Evolutionary conservation across 2,888 invertebrate species (phyloP).

Genomic region (Watsonalla cultraria): DNA sequence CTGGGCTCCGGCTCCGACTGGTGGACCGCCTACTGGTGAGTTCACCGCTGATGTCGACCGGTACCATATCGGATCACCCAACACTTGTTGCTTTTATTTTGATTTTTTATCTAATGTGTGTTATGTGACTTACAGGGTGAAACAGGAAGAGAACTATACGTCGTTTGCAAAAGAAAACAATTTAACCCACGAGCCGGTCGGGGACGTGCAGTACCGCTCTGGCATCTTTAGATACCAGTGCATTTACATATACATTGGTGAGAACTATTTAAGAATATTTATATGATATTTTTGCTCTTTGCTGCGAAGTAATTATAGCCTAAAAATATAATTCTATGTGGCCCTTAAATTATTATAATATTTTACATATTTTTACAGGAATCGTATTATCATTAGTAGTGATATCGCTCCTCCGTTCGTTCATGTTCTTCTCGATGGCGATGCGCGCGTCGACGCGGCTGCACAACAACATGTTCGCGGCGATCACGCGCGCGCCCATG

Average conservation of each 20-base stretch:
- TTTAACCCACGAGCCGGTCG: neutral
- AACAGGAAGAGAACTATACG: slow-evolving; percentile 62
- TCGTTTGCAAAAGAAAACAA: too few species aligned
- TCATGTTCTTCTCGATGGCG: slow-evolving; percentile 80
- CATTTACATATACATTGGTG: slow-evolving; percentile 71
- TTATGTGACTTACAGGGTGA: slow-evolving; percentile 71
- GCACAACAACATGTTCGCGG: slow-evolving; percentile 91
- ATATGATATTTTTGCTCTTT: too few species aligned
- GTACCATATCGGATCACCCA: too few species aligned
- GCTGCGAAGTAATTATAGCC: too few species aligned
- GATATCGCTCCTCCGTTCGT: slow-evolving; percentile 71
- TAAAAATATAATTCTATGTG: too few species aligned
- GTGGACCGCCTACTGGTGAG: slow-evolving; percentile 87
- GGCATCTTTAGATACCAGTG: slow-evolving; percentile 57
- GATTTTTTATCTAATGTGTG: neutral
- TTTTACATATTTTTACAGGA: slow-evolving; percentile 43
- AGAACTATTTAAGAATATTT: too few species aligned
- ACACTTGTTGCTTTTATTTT: too few species aligned
- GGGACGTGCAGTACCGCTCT: slow-evolving; percentile 5
- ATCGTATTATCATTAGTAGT: slow-evolving; percentile 72
- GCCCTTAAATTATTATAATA: too few species aligned
- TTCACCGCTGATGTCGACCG: neutral
- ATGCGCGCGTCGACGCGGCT: slow-evolving; percentile 87
- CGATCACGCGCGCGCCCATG: slow-evolving; percentile 89
- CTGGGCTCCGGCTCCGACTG: slow-evolving; percentile 87